Evolutionary conservation across 1,140 invertebrate species (phyloP).

Genomic region (Drosophila lacertosa): DNA sequence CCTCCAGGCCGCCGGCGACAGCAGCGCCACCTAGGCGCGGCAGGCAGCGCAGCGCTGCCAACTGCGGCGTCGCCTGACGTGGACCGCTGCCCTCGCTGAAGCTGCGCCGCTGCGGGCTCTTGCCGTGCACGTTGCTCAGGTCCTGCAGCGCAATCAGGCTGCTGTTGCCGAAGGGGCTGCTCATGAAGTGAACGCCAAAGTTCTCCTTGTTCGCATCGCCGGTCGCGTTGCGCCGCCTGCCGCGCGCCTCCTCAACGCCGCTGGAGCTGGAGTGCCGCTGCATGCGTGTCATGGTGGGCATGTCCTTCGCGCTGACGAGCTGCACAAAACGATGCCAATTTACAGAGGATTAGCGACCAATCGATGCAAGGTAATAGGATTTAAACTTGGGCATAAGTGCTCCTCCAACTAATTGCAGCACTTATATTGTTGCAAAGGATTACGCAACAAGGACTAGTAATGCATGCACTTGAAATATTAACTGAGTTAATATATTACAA

Average conservation of each 20-base stretch:
- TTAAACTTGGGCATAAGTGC: no score
- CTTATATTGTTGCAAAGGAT: no score
- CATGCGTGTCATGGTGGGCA: conserved; percentile 80
- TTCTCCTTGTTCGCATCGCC: conserved; percentile 78
- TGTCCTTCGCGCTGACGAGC: conserved; percentile 40
- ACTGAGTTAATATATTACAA: no score
- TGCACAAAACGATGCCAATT: background rate
- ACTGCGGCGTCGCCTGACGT: conserved; percentile 63
- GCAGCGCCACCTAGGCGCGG: conserved; percentile 23
- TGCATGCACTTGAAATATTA: no score
- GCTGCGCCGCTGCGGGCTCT: conserved; percentile 71
- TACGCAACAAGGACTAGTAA: no score
- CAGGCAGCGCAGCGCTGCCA: conserved; percentile 62
- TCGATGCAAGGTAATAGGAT: no score
- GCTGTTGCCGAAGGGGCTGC: conserved; percentile 76
- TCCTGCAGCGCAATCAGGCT: conserved; percentile 77
- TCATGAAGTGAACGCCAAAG: conserved; percentile 77
- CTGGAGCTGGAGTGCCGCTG: conserved; percentile 78
- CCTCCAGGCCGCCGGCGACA: conserved; percentile 45
- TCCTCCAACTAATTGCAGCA: no score
- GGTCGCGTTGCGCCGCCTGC: conserved; percentile 35
- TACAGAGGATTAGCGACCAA: background rate
- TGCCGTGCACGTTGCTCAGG: conserved; percentile 76
- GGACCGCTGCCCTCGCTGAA: conserved; percentile 71
- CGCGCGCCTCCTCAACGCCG: conserved; percentile 62